Evolutionary conservation across 2,113 vertebrate species (phyloP), one percentile per base, ranked within the genome.

Genomic region (Sapayoa aenigma): DNA sequence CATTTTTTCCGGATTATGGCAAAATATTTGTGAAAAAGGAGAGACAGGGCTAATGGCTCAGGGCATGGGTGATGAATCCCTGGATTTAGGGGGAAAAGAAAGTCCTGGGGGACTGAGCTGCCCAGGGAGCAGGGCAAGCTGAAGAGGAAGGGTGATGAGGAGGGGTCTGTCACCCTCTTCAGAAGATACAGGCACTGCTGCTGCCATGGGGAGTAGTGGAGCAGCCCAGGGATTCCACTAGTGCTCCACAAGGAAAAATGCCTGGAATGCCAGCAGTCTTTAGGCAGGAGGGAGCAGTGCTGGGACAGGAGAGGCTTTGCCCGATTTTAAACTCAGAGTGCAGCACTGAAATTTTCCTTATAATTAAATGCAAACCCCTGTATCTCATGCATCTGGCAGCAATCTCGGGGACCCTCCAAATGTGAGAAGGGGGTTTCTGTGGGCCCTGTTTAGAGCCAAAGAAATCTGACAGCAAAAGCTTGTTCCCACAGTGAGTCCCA

Each of bases 351-450:
- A 19, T 18, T 8, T 27, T 46, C 49, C 3, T 15, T 15, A 5
- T 33, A 75, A 46, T 75, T 39, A 69, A 85, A 69, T 2, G 37
- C 60, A 71, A 66, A 33, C 0, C 23, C 47, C 46, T 8, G 52
- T 16, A 71, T 56, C 59, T 35, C 21, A 1, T 67, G 69, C 62
- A 66, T 68, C 63, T 5, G 22, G 46, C 59, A 27, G 9, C 35
- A 11, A 28, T 82, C 71, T 49, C 14, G 1, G 59, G 73, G 73
- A 74, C 92, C 39, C 71, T 8, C 31, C 30, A 0, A n/a, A 50
- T 0, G 8, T 0, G 5, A 30, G 9, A 7, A 1, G 8, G 41
- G 52, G 39, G 23, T 59, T 59, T 42, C 87, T 17, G 16, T 1
- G 41, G 3, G 44, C 31, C 65, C 62, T 14, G 16, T 12, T 28